These are phyloP conservation scores for Zaprionus ghesquierei DNA, from an alignment of 1,140 invertebrate species.

Conservation along the genomic window DNA sequence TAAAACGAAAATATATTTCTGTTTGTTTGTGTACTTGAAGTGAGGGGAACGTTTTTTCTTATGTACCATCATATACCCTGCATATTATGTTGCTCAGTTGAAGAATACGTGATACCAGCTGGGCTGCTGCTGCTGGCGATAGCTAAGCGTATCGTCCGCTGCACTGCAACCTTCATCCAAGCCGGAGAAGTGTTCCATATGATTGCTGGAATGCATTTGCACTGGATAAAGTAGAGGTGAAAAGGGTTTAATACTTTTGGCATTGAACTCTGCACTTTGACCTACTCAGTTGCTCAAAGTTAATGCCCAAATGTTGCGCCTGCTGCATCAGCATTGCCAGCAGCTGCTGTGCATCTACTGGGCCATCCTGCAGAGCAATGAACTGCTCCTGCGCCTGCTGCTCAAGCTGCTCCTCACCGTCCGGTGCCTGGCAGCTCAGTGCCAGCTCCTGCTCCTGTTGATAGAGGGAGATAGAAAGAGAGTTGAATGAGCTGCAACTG, in stretches of 20 bases:
- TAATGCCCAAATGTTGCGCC: slow-evolving; percentile 50
- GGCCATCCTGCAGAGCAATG: slow-evolving; percentile 28
- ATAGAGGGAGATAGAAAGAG: not conserved
- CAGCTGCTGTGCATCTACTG: slow-evolving; percentile 39
- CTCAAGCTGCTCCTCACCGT: not conserved
- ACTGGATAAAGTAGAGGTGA: not conserved
- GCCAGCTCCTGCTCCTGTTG: slow-evolving; percentile 5
- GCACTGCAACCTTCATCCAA: slow-evolving; percentile 6
- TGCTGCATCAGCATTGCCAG: slow-evolving; percentile 51
- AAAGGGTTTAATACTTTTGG: not conserved
- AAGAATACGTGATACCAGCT: slow-evolving; percentile 59
- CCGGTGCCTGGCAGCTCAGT: not conserved
- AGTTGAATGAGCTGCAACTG: not conserved
- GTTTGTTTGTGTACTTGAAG: not conserved
- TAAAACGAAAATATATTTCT: not conserved
- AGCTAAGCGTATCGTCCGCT: not conserved
- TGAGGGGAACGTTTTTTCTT: not conserved
- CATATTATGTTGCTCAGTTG: slow-evolving; percentile 14
- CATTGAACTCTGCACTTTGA: not conserved
- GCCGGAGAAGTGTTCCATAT: not conserved
- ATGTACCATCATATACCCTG: too few species aligned
- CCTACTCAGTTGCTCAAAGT: slow-evolving; percentile 50
- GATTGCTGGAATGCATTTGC: not conserved
- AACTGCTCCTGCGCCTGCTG: not conserved
- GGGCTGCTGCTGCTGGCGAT: slow-evolving; percentile 22